Evolutionary conservation across 2,797 vertebrate genomes (phyloP).

Genomic region (Taenioides sp.): DNA sequence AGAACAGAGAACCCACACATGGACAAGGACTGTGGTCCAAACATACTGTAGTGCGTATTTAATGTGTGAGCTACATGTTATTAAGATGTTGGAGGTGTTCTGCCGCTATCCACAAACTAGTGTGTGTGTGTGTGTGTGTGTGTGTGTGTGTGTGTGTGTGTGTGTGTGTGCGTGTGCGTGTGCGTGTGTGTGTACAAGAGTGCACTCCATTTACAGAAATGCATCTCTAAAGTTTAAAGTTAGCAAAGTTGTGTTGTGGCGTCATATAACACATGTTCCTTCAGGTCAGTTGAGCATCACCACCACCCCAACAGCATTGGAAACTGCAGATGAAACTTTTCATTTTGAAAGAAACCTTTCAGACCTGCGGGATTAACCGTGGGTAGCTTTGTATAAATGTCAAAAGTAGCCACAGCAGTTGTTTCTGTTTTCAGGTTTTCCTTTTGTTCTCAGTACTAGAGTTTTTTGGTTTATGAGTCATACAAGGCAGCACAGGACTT

Average conservation of each 20-base stretch:
- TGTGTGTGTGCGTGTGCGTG: too few species aligned
- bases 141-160: too few species aligned
- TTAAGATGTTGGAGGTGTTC: neutral
- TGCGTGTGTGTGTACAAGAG: too few species aligned
- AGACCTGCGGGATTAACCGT: constrained; percentile 5
- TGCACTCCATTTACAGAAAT: too few species aligned
- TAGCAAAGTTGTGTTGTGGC: neutral
- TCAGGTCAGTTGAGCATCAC: constrained; percentile 26
- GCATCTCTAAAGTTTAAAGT: too few species aligned
- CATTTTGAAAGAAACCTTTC: constrained; percentile 9
- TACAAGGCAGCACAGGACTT: neutral
- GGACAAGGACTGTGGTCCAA: too few species aligned
- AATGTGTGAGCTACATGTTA: neutral
- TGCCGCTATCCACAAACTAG: too few species aligned
- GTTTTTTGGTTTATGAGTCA: neutral
- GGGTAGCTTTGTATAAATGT: neutral
- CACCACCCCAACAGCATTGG: constrained; percentile 1
- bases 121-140: too few species aligned
- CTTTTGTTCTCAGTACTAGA: neutral
- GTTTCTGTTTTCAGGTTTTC: neutral
- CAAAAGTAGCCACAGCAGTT: neutral
- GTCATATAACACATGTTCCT: constrained; percentile 18
- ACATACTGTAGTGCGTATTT: neutral
- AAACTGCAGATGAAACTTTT: constrained; percentile 15
- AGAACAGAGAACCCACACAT: too few species aligned